Percentiles rank a stretch among this genome's conserved stretches.
Conservation (phyloP, 2,797 vertebrate species). For the Liparis tanakae region DNA sequence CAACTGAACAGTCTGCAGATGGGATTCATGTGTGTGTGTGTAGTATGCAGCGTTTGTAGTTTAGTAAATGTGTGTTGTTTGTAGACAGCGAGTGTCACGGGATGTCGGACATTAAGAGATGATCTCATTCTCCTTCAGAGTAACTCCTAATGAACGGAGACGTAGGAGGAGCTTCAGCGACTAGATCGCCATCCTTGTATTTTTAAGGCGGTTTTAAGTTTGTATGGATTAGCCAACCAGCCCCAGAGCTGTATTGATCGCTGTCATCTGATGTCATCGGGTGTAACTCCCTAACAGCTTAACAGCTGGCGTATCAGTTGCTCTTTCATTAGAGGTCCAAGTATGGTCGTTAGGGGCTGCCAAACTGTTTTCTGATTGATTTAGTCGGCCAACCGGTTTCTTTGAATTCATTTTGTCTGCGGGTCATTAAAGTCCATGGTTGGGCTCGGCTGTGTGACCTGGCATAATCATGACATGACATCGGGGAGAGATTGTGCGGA, state of each 20-base stretch:
- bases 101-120: background rate
- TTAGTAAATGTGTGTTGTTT: constrained; percentile 11
- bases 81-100: background rate
- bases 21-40: constrained; percentile 2
- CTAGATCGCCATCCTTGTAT: background rate
- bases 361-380: constrained; percentile 1
- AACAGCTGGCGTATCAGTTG: constrained; percentile 45
- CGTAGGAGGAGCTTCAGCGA: background rate
- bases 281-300: constrained; percentile 12
- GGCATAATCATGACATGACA: background rate
- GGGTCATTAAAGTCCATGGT: background rate
- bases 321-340: constrained; percentile 43
- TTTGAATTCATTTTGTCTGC: background rate
- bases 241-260: constrained; percentile 48
- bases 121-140: constrained; percentile 12
- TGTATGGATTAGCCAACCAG: constrained; percentile 31
- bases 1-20: background rate
- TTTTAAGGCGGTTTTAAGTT: background rate
- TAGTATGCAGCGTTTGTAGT: background rate
- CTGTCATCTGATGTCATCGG: constrained; percentile 33
- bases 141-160: background rate
- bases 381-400: background rate
- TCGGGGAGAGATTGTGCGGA: background rate
- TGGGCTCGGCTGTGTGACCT: background rate
- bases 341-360: background rate